phyloP scores from a whole-genome alignment of 1,140 invertebrate genomes.

The Lepidurus couesii region DNA sequence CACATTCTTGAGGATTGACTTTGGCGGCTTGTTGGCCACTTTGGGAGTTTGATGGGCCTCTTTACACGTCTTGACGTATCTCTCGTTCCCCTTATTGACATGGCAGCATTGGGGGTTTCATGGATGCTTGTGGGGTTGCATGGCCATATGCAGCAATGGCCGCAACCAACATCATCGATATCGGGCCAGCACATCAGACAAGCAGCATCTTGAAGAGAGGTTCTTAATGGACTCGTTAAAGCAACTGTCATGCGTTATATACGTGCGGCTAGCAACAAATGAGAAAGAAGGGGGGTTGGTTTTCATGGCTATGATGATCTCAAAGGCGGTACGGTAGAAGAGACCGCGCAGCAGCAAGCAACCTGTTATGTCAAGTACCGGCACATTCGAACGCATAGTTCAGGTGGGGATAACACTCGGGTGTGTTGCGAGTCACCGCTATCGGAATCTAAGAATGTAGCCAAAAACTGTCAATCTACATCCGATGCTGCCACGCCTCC shows the following conservation, averaged over 20 bases:
- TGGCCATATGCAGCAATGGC: slow-evolving; percentile 5
- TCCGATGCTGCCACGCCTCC: too few species aligned
- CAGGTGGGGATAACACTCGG: too few species aligned
- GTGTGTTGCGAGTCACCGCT: too few species aligned
- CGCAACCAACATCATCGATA: slow-evolving; percentile 14
- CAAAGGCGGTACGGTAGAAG: not conserved
- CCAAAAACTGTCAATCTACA: too few species aligned
- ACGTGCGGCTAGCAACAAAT: not conserved
- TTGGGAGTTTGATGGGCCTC: slow-evolving; percentile 5
- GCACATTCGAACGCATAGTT: too few species aligned
- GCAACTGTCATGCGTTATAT: not conserved
- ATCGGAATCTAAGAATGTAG: too few species aligned
- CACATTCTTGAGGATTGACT: slow-evolving; percentile 2
- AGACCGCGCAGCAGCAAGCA: not conserved
- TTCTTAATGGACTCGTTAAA: slow-evolving; percentile 22
- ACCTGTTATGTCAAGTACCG: too few species aligned
- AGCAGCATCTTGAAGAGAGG: slow-evolving; percentile 1
- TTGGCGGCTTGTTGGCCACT: slow-evolving; percentile 17
- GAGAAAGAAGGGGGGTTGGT: not conserved
- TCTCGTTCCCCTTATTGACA: slow-evolving; percentile 8
- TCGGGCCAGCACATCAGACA: not conserved
- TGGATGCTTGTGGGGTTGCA: too few species aligned
- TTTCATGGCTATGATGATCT: not conserved
- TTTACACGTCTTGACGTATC: slow-evolving; percentile 15
- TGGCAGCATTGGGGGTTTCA: not conserved